Evolutionary conservation across 2,888 invertebrate genomes (phyloP).

Genomic region (Emmelina monodactyla): DNA sequence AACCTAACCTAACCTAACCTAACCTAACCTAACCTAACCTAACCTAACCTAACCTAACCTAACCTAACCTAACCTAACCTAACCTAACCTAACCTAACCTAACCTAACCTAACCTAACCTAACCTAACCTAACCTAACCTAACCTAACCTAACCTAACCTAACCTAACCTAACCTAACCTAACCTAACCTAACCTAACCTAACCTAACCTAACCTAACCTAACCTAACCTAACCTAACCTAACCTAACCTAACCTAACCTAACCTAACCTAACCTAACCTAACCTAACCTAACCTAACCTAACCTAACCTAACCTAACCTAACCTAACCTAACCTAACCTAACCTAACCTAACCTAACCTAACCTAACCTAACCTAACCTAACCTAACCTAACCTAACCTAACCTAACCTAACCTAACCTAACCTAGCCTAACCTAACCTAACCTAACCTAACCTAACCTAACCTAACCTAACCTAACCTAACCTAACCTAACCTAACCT

Average conservation of each 20-base stretch:
- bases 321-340: conserved; percentile 12
- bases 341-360: conserved; percentile 7
- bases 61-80: conserved; percentile 18
- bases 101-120: conserved; percentile 10
- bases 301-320: conserved; percentile 14
- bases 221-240: conserved; percentile 10
- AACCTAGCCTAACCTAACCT: conserved; percentile 11
- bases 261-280: conserved; percentile 12
- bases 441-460: conserved; percentile 12
- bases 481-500: conserved; percentile 16
- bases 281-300: conserved; percentile 11
- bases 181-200: conserved; percentile 13
- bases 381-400: conserved; percentile 13
- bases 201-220: conserved; percentile 9
- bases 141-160: conserved; percentile 15
- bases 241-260: conserved; percentile 11
- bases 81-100: conserved; percentile 16
- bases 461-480: conserved; percentile 15
- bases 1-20: conserved; percentile 11
- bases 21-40: conserved; percentile 13
- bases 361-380: conserved; percentile 8
- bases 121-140: conserved; percentile 15
- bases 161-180: conserved; percentile 14
- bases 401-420: conserved; percentile 13
- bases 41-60: conserved; percentile 14